Evolutionary conservation across 30 jellyfish, hydroid and myxozoan species (phyloP).

Genomic region (Chrysaora quinquecirrha): DNA sequence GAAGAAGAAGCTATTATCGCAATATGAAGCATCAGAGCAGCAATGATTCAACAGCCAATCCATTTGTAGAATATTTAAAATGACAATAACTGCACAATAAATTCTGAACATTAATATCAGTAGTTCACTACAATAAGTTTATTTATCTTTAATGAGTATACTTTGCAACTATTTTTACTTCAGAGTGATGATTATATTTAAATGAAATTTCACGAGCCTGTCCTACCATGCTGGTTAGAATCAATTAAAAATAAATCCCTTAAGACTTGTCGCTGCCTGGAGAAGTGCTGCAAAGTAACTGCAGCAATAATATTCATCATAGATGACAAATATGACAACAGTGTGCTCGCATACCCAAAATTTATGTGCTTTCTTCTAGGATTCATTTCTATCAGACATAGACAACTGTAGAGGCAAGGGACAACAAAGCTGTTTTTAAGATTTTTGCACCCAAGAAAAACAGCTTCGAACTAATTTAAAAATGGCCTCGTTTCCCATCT

Average conservation of each 20-base stretch:
- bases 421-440: neutral
- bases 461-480: neutral
- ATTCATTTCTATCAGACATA: neutral
- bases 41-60: slow-evolving; percentile 2
- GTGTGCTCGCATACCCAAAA: neutral
- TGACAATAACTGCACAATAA: neutral
- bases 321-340: neutral
- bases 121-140: neutral
- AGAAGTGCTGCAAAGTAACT: neutral
- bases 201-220: neutral
- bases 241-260: neutral
- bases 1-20: neutral
- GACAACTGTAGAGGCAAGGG: neutral
- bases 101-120: neutral
- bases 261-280: neutral
- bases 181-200: neutral
- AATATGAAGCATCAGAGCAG: slow-evolving; percentile 6
- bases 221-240: neutral
- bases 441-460: too few species aligned
- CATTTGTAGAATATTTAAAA: neutral
- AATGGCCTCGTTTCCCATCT: neutral
- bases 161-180: neutral
- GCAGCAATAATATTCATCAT: neutral
- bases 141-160: too few species aligned
- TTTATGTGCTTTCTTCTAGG: neutral